phyloP scores from a whole-genome alignment of 2,113 vertebrate species.

The Pholis gunnellus region DNA sequence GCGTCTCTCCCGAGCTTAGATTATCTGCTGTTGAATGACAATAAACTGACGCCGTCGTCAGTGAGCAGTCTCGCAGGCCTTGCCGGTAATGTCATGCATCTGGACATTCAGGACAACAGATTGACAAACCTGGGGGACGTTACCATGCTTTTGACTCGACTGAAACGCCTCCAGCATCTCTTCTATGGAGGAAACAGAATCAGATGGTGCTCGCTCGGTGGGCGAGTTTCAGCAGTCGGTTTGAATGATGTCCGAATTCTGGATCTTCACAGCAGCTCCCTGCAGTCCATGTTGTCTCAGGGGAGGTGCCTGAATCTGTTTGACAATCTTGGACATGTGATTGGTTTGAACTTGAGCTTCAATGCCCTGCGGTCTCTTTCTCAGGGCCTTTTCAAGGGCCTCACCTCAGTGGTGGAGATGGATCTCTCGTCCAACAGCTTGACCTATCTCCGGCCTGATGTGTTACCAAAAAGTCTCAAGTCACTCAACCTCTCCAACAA shows the following conservation, averaged over 20 bases:
- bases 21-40: conserved; percentile 78
- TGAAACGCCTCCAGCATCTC: conserved; percentile 76
- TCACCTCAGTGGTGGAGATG: conserved; percentile 82
- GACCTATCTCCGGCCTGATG: conserved; percentile 75
- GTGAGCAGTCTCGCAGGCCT: conserved; percentile 35
- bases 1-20: conserved; percentile 72
- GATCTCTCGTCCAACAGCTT: conserved; percentile 87
- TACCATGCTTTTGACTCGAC: conserved; percentile 71
- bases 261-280: conserved; percentile 86
- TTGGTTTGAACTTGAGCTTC: conserved; percentile 79
- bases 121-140: conserved; percentile 79
- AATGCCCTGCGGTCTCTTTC: conserved; percentile 87
- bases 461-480: conserved; percentile 84
- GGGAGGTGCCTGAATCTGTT: conserved; percentile 87
- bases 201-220: conserved; percentile 68
- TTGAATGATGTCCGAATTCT: conserved; percentile 77
- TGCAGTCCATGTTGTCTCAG: conserved; percentile 87
- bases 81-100: conserved; percentile 34
- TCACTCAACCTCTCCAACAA: conserved; percentile 86
- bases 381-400: conserved; percentile 82
- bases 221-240: neutral
- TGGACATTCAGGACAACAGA: conserved; percentile 85
- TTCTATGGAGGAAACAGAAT: conserved; percentile 83
- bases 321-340: conserved; percentile 79
- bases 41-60: conserved; percentile 73